These are phyloP conservation scores for Molossus molossus DNA, from an alignment of 2,797 vertebrate species.

Conservation along the genomic window DNA sequence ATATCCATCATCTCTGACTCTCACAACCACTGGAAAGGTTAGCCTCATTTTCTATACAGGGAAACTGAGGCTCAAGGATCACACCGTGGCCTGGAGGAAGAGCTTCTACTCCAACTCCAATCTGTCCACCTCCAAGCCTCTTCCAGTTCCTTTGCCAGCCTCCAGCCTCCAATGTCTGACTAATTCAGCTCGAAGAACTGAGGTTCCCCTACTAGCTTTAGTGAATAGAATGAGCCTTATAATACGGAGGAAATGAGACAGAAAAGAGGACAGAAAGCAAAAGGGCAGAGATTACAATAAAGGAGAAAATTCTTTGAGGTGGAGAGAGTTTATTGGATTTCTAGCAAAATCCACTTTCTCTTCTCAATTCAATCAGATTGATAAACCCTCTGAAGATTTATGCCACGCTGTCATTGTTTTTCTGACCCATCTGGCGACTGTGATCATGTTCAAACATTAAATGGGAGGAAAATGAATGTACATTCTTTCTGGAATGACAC, in stretches of 20 bases:
- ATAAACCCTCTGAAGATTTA: conserved; percentile 83
- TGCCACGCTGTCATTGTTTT: conserved; percentile 74
- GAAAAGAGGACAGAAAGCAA: neutral
- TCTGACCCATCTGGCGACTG: conserved; percentile 82
- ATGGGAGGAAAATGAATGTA: conserved; percentile 84
- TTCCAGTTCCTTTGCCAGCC: neutral
- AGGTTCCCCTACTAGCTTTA: conserved; percentile 6
- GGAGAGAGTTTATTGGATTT: conserved; percentile 83
- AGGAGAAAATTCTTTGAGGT: conserved; percentile 75
- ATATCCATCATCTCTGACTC: neutral
- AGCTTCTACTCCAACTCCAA: neutral
- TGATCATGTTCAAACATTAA: conserved; percentile 80
- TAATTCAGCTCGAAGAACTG: conserved; percentile 39
- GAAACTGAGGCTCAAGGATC: neutral
- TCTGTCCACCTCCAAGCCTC: neutral
- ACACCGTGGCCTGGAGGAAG: neutral
- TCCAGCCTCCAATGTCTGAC: neutral
- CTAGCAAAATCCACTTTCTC: conserved; percentile 83
- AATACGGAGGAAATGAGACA: conserved; percentile 54
- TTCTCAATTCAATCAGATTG: conserved; percentile 81
- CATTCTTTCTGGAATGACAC: conserved; percentile 73
- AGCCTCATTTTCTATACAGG: neutral
- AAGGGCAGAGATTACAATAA: conserved; percentile 56
- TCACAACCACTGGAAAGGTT: neutral
- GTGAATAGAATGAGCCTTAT: conserved; percentile 59